Evolutionary conservation across 2,113 vertebrate species (phyloP), one percentile per base, ranked within the genome.

Genomic region (Aleadryas rufinucha): DNA sequence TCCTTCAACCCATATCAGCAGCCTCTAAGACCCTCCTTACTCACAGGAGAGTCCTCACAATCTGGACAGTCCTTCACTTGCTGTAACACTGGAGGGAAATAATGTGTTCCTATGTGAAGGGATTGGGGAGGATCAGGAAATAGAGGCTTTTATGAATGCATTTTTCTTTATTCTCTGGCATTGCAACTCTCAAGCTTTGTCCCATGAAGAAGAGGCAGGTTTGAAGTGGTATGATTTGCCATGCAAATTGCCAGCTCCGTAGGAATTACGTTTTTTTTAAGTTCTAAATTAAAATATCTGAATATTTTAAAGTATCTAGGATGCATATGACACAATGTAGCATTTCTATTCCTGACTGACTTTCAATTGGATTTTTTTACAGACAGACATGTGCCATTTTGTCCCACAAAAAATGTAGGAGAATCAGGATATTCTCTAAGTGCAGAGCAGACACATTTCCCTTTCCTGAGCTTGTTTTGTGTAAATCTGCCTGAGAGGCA

Each of bases 1-100:
- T 20, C 9, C 6, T 60, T 35, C 57, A 54, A 5, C 37, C 19
- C 0, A 0, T 13, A 19, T 15, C 0, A 1, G 27, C 52, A 33
- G 69, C 16, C 4, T 72, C 8, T 0, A 0, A 47, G 41, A 64
- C 18, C 6, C 18, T 72, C 28, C 1, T 2, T 54, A 7, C 16
- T 22, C 26, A 22, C 14, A 11, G 45, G 9, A 70, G 26, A 8
- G 9, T 60, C 33, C 6, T 78, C 16, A 20, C 3, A 1, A 20
- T 88, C 41, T 68, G 21, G 4, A 13, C 44, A 35, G 21, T 59
- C 28, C 44, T 72, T 76, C 11, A 19, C 7, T 50, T 68, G 10
- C 16, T 19, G 4, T 31, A 17, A 30, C 10, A 6, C 6, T 37
- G 54, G 44, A 52, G 41, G 26, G 45, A 65, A 65, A 47, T 22